phyloP scores from a whole-genome alignment of 2,113 vertebrate genomes.

The Anhinga rufa region DNA sequence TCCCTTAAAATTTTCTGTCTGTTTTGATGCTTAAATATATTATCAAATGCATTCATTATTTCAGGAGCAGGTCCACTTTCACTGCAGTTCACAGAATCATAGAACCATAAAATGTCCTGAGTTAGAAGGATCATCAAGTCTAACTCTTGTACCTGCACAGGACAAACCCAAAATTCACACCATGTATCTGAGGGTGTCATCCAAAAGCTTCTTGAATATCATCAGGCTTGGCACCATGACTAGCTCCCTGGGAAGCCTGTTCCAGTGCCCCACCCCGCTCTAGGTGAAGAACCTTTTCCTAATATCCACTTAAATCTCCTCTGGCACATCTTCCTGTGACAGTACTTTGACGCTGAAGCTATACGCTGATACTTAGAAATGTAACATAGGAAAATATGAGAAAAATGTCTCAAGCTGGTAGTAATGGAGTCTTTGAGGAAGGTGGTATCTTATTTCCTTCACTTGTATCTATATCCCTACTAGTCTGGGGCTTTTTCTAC shows the following conservation, averaged over 20 bases:
- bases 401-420: neutral
- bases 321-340: too few species aligned
- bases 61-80: neutral
- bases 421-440: neutral
- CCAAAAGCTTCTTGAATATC: too few species aligned
- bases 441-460: neutral
- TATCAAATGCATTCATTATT: neutral
- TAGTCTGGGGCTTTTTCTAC: neutral
- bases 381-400: neutral
- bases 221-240: too few species aligned
- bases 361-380: neutral
- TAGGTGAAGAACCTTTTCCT: too few species aligned
- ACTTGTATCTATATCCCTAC: neutral
- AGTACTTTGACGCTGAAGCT: neutral
- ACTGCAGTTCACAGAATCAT: neutral
- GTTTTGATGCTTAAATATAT: neutral
- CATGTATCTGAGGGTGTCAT: too few species aligned
- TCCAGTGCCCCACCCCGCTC: too few species aligned
- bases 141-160: too few species aligned
- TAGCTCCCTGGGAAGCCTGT: too few species aligned
- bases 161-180: too few species aligned
- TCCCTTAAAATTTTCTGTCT: neutral
- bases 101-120: too few species aligned
- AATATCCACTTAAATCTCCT: too few species aligned
- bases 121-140: too few species aligned